phyloP scores from a whole-genome alignment of 1,140 invertebrate species.

The Drosophila jambulina region DNA sequence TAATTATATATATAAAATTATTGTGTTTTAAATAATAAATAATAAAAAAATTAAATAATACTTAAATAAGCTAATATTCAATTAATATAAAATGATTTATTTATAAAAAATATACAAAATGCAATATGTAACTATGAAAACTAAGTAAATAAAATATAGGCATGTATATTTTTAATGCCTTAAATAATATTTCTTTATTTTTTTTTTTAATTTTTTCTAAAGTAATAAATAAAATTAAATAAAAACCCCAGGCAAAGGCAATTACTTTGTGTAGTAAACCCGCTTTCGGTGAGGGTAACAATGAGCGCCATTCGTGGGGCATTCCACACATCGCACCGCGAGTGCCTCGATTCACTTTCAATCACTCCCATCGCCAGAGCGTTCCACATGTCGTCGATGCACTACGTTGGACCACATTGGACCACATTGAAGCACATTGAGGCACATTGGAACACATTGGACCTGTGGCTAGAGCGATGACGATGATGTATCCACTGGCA shows the following conservation, averaged over 20 bases:
- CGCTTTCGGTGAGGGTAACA: neutral
- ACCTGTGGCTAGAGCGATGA: neutral
- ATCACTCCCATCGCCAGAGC: constrained; percentile 34
- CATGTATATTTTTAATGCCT: neutral
- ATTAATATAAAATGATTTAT: too few species aligned
- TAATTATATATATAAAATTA: too few species aligned
- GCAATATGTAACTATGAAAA: too few species aligned
- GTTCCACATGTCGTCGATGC: constrained; percentile 47
- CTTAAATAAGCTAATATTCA: too few species aligned
- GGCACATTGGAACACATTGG: neutral
- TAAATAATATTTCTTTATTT: neutral
- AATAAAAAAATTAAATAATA: neutral
- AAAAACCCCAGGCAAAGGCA: neutral
- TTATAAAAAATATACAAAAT: too few species aligned
- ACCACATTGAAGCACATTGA: neutral
- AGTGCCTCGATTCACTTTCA: constrained; percentile 74
- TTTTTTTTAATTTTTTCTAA: neutral
- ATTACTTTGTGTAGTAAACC: neutral
- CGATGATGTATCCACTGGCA: constrained; percentile 6
- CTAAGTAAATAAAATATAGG: too few species aligned
- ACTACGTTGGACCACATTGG: neutral
- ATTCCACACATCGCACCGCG: constrained; percentile 5
- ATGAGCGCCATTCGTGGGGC: constrained; percentile 10
- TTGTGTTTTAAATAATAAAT: neutral
- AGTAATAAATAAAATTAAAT: neutral